These are phyloP conservation scores for Trichonephila clavipes DNA, from an alignment of 1,140 invertebrate genomes.

Conservation along the genomic window DNA sequence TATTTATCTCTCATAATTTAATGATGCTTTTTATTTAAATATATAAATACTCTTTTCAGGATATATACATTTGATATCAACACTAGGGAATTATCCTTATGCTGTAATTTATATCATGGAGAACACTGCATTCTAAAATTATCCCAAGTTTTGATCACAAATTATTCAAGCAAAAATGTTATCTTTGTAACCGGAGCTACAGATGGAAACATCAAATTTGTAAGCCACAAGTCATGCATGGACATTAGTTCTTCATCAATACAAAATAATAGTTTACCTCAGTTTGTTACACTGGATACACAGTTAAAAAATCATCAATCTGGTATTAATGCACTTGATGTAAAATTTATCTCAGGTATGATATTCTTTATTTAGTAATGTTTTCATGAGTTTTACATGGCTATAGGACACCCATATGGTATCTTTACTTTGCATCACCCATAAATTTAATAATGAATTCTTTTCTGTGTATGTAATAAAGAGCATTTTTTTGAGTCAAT, in stretches of 20 bases:
- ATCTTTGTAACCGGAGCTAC: conserved; percentile 55
- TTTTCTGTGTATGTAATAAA: too few relatives aligned
- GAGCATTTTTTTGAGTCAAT: too few relatives aligned
- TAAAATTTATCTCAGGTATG: conserved; percentile 59
- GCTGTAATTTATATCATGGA: conserved; percentile 55
- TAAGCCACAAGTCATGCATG: neutral
- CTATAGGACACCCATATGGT: too few relatives aligned
- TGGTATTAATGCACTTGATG: conserved; percentile 75
- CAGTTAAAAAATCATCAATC: conserved; percentile 64
- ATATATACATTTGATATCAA: conserved; percentile 73
- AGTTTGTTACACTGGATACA: conserved; percentile 8
- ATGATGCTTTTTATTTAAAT: too few relatives aligned
- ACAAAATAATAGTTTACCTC: neutral
- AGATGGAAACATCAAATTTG: conserved; percentile 60
- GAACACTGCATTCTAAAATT: conserved; percentile 69
- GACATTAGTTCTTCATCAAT: neutral
- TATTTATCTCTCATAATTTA: too few relatives aligned
- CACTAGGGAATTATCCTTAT: conserved; percentile 10
- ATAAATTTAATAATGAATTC: too few relatives aligned
- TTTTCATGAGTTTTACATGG: too few relatives aligned
- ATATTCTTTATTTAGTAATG: neutral
- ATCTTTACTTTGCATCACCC: too few relatives aligned
- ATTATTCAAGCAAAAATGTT: neutral
- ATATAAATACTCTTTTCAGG: neutral
- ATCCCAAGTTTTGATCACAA: neutral